These are phyloP conservation scores for Aramus guarauna DNA, from an alignment of 2,113 vertebrate species.

Conservation along the genomic window DNA sequence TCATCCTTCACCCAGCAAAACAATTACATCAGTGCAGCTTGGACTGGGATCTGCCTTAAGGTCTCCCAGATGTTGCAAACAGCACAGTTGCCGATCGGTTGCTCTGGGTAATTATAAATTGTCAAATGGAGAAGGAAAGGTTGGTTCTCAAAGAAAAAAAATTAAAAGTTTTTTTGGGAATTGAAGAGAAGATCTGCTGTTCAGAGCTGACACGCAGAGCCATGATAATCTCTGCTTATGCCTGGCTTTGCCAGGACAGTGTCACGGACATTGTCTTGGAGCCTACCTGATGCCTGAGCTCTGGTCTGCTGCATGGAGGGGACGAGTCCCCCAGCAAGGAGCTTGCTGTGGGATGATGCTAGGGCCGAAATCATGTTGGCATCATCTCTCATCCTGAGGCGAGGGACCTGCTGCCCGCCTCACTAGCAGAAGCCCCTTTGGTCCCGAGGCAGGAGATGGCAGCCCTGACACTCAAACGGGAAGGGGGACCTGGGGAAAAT, in stretches of 20 bases:
- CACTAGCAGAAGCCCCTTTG: background rate
- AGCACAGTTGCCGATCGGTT: background rate
- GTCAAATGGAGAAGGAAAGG: background rate
- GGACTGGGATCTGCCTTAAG: conserved; percentile 50
- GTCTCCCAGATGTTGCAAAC: conserved; percentile 51
- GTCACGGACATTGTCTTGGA: accelerated
- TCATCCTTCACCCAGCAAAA: conserved; percentile 59
- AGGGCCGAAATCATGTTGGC: background rate
- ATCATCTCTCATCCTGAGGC: background rate
- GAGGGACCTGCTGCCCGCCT: background rate
- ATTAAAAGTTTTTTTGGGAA: background rate
- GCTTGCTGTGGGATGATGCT: background rate
- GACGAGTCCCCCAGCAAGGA: background rate
- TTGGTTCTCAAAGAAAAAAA: background rate
- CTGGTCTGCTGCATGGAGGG: background rate
- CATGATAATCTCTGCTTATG: background rate
- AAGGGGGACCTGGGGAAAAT: background rate
- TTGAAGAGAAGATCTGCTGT: background rate
- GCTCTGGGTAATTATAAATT: conserved; percentile 8
- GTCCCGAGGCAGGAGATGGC: background rate
- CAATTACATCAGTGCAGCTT: conserved; percentile 60
- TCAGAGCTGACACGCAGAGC: background rate
- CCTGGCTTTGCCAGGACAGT: background rate
- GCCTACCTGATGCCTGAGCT: background rate
- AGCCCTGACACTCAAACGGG: background rate